Evolutionary conservation across 2,113 vertebrate genomes (phyloP).

Genomic region (Nematolebias whitei): DNA sequence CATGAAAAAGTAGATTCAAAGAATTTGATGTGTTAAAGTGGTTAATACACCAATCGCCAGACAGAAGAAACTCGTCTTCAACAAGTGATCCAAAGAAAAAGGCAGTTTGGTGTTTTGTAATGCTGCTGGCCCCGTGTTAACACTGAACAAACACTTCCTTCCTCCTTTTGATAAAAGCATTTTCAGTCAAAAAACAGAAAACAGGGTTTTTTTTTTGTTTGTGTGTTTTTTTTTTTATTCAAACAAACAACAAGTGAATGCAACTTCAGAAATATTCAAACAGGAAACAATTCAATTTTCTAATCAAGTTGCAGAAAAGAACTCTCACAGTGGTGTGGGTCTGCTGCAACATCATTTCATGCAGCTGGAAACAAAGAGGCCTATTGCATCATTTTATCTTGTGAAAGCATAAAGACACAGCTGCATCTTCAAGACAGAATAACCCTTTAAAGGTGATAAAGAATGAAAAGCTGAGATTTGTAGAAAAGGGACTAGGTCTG

Average conservation of each 20-base stretch:
- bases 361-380: slow-evolving; percentile 19
- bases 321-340: slow-evolving; percentile 9
- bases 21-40: slow-evolving; percentile 11
- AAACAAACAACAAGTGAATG: background rate
- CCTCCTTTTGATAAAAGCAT: slow-evolving; percentile 17
- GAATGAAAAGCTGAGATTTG: slow-evolving; percentile 33
- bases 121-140: slow-evolving; percentile 13
- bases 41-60: slow-evolving; percentile 22
- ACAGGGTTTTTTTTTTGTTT: background rate
- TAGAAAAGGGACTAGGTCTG: slow-evolving; percentile 48
- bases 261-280: slow-evolving; percentile 12
- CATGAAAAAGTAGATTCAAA: slow-evolving; percentile 61
- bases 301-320: background rate
- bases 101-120: slow-evolving; percentile 12
- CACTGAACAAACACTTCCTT: slow-evolving; percentile 35
- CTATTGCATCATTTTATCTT: slow-evolving; percentile 29
- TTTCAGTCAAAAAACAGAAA: slow-evolving; percentile 4
- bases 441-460: slow-evolving; percentile 10
- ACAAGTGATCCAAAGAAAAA: slow-evolving; percentile 5
- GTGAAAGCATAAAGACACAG: slow-evolving; percentile 22
- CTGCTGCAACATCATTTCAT: slow-evolving; percentile 5
- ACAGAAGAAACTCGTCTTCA: slow-evolving; percentile 14
- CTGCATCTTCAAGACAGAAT: slow-evolving; percentile 11
- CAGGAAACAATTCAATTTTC: background rate
- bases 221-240: background rate